phyloP scores from a whole-genome alignment of 92 coral and sea anemone species.

The Parazoanthus atlanticus region DNA sequence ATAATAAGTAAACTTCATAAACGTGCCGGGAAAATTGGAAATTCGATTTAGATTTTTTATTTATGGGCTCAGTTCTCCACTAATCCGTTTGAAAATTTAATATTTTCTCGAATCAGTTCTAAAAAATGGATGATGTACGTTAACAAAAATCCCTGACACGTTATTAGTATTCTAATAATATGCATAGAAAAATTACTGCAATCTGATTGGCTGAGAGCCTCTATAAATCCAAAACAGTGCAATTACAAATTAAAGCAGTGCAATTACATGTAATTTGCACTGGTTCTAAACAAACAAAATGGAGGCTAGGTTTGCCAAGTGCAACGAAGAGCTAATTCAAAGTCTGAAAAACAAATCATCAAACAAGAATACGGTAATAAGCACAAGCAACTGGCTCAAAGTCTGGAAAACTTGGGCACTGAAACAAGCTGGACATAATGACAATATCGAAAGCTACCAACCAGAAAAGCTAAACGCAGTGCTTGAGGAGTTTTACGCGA shows the following conservation, averaged over 20 bases:
- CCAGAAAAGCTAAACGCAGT: conserved; percentile 35
- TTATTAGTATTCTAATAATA: too few species aligned
- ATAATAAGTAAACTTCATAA: too few species aligned
- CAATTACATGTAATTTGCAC: conserved; percentile 9
- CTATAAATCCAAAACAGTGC: conserved; percentile 20
- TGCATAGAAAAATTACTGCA: conserved; percentile 5
- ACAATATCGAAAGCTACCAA: conserved; percentile 19
- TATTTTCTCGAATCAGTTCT: too few species aligned
- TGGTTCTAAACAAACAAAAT: conserved; percentile 28
- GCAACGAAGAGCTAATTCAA: neutral
- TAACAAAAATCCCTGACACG: too few species aligned
- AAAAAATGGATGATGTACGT: too few species aligned
- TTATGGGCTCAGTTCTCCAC: too few species aligned
- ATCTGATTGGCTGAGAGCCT: conserved; percentile 19
- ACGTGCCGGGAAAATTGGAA: too few species aligned
- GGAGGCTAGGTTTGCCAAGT: conserved; percentile 32
- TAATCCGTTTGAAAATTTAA: too few species aligned
- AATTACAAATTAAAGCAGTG: neutral
- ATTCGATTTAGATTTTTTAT: too few species aligned
- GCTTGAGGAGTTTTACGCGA: conserved; percentile 48
- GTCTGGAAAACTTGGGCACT: conserved; percentile 52
- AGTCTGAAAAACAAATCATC: neutral
- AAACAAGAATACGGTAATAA: too few species aligned
- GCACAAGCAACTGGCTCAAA: neutral
- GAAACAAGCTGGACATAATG: conserved; percentile 6